Evolutionary conservation across 2,888 invertebrate species (phyloP).

Genomic region (Yponomeuta evonymella): DNA sequence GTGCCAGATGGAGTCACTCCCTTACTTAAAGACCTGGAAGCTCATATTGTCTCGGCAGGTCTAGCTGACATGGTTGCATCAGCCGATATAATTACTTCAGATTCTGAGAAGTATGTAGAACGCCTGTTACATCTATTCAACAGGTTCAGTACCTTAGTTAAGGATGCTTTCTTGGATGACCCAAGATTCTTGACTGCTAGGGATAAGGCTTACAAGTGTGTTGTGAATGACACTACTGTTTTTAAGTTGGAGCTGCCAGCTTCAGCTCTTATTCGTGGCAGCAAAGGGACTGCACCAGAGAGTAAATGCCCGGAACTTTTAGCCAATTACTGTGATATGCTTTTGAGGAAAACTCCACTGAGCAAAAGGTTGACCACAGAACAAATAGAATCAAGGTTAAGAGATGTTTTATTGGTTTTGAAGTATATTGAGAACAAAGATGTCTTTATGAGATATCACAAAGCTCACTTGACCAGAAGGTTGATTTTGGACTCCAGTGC

Average conservation of each 20-base stretch:
- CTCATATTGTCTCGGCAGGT: constrained; percentile 95
- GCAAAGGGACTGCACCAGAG: constrained; percentile 87
- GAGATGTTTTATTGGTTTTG: constrained; percentile 95
- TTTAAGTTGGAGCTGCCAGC: constrained; percentile 82
- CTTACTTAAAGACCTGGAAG: constrained; percentile 93
- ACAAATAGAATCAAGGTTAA: constrained; percentile 95
- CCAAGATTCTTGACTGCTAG: constrained; percentile 97
- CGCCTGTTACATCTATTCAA: constrained; percentile 94
- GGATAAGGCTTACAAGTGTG: constrained; percentile 97
- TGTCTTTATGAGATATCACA: constrained; percentile 99
- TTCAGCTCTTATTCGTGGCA: constrained; percentile 77
- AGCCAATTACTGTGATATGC: constrained; percentile 99
- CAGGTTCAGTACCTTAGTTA: constrained; percentile 92
- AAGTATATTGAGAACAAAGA: constrained; percentile 99
- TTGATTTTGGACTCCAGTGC: constrained; percentile 98
- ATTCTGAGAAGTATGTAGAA: constrained; percentile 99
- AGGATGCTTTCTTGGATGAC: constrained; percentile 97
- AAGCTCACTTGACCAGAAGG: constrained; percentile 95
- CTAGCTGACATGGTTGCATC: constrained; percentile 97
- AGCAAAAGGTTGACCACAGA: constrained; percentile 97
- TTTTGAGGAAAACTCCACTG: constrained; percentile 95
- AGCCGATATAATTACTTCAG: constrained; percentile 95
- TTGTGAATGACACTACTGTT: constrained; percentile 98
- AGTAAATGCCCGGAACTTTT: constrained; percentile 99
- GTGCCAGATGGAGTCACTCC: constrained; percentile 95